Evolutionary conservation across 2,113 vertebrate genomes (phyloP).

Genomic region (Alces alces): DNA sequence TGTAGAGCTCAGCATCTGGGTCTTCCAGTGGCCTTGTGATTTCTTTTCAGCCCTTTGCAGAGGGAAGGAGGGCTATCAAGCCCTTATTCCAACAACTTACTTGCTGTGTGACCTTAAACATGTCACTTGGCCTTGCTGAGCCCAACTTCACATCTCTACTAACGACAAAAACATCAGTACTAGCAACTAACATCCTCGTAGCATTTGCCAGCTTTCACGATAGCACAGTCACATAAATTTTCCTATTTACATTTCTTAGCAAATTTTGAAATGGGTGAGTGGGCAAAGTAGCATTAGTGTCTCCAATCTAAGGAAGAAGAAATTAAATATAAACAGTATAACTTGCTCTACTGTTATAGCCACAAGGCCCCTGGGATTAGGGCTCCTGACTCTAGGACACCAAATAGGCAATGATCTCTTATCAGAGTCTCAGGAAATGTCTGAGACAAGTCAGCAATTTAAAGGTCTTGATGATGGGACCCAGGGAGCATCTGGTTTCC

Average conservation of each 20-base stretch:
- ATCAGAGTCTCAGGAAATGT: constrained; percentile 1
- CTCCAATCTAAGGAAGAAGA: background rate
- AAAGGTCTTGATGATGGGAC: background rate
- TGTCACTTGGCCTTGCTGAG: background rate
- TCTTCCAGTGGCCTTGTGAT: background rate
- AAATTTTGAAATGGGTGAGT: background rate
- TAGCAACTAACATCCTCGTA: background rate
- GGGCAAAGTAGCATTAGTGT: background rate
- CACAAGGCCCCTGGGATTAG: background rate
- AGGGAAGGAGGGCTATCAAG: background rate
- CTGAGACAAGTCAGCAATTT: background rate
- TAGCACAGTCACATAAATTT: background rate
- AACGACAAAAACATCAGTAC: background rate
- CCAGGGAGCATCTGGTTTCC: background rate
- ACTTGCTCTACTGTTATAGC: background rate
- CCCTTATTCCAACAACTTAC: background rate
- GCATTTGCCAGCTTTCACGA: background rate
- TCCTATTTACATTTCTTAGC: background rate
- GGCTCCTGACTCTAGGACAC: background rate
- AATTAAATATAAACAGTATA: background rate
- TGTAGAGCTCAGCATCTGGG: background rate
- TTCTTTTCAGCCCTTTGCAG: background rate
- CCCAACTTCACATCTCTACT: background rate
- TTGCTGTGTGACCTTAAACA: background rate
- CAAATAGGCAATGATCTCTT: background rate